Percentiles rank a stretch among this genome's conserved stretches.
These are phyloP conservation scores for Diadegma fenestrale DNA, from an alignment of 2,888 invertebrate genomes.

Conservation along the genomic window DNA sequence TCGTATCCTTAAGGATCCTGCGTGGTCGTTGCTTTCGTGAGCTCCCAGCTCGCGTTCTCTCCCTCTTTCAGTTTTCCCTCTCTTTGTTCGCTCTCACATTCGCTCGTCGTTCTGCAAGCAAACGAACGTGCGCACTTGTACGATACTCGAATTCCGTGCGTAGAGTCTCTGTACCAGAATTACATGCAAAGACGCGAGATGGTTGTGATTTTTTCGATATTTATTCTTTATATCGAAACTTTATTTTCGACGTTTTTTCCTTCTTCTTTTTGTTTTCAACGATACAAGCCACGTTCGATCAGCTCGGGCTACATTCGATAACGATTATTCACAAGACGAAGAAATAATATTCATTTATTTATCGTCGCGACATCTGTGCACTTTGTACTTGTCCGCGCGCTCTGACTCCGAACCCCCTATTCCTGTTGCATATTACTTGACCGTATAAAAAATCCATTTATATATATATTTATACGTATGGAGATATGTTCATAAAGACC, in stretches of 20 bases:
- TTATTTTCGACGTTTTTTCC: constrained; percentile 42
- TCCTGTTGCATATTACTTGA: constrained; percentile 48
- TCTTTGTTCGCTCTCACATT: constrained; percentile 58
- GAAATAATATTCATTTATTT: constrained; percentile 72
- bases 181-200: constrained; percentile 55
- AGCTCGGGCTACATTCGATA: constrained; percentile 70
- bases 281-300: constrained; percentile 67
- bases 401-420: constrained; percentile 56
- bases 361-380: constrained; percentile 72
- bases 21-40: constrained; percentile 72
- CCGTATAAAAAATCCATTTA: constrained; percentile 33
- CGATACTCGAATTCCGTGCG: constrained; percentile 18
- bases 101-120: constrained; percentile 66
- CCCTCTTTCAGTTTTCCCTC: constrained; percentile 25
- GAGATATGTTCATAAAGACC: neutral
- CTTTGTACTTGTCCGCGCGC: constrained; percentile 72
- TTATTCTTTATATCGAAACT: constrained; percentile 47
- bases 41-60: constrained; percentile 60
- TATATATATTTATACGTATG: constrained; percentile 30
- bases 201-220: constrained; percentile 54
- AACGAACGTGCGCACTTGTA: constrained; percentile 50
- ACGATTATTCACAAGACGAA: constrained; percentile 71
- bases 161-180: constrained; percentile 1
- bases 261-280: constrained; percentile 23
- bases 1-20: constrained; percentile 73